Conservation (phyloP, 2,888 invertebrate species). For the Junonia oenone region DNA sequence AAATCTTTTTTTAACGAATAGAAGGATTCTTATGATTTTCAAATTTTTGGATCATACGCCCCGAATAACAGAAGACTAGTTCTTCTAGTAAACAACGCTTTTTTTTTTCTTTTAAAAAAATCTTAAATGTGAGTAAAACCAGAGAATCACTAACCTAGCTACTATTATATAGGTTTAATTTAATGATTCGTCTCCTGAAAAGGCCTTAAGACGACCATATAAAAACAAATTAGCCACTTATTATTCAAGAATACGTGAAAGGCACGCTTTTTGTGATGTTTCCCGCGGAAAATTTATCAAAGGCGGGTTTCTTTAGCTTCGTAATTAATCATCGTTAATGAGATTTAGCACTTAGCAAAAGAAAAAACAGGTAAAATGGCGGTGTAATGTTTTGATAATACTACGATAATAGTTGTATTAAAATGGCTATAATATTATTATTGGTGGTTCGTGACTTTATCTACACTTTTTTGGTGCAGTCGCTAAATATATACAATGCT, state of each 20-base stretch:
- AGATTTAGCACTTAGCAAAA: conserved; percentile 33
- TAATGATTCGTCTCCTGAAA: not conserved
- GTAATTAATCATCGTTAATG: conserved; percentile 38
- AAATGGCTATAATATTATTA: no score
- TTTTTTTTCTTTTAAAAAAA: no score
- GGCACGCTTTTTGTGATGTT: conserved; percentile 13
- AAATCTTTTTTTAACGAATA: no score
- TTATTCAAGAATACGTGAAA: conserved; percentile 15
- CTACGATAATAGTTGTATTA: no score
- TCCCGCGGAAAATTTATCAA: conserved; percentile 22
- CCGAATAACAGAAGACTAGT: no score
- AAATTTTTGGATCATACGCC: no score
- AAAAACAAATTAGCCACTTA: conserved; percentile 11
- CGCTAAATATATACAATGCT: no score
- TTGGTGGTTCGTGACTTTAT: not conserved
- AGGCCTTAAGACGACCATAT: not conserved
- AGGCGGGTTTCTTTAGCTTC: conserved; percentile 25
- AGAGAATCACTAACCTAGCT: no score
- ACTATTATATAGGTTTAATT: not conserved
- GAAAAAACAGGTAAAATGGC: conserved; percentile 7
- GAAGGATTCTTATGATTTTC: no score
- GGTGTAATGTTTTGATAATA: conserved; percentile 15
- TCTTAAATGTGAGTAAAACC: no score
- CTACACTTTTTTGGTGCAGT: no score
- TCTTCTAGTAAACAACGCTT: no score